Conservation (phyloP, 2,797 vertebrate species). For the Hyperoplus lanceolatus region DNA sequence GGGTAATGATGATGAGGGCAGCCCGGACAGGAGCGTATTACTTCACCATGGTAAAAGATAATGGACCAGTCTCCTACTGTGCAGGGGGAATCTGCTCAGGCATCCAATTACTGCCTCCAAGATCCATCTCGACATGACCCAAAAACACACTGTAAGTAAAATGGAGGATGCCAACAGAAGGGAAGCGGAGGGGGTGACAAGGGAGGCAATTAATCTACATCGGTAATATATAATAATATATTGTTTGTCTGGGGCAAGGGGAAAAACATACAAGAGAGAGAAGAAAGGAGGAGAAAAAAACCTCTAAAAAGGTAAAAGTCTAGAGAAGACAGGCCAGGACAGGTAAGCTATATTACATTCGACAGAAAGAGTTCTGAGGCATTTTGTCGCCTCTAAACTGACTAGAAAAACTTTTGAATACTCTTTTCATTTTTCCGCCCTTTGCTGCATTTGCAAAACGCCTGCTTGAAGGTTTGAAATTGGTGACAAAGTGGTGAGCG, state of each 20-base stretch:
- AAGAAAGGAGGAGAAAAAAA: conserved; percentile 21
- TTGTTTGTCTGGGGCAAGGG: conserved; percentile 37
- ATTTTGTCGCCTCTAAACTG: conserved; percentile 52
- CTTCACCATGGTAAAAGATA: conserved; percentile 78
- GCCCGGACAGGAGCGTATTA: conserved; percentile 77
- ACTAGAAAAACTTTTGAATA: conserved; percentile 60
- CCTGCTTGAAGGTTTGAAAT: conserved; percentile 68
- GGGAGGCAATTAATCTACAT: conserved; percentile 64
- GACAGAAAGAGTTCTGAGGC: conserved; percentile 52
- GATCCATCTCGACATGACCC: conserved; percentile 80
- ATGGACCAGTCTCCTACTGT: conserved; percentile 80
- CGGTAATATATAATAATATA: conserved; percentile 62
- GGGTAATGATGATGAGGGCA: conserved; percentile 83
- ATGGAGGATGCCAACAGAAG: conserved; percentile 34
- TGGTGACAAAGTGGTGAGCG: conserved; percentile 77
- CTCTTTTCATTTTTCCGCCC: conserved; percentile 64
- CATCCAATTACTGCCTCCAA: conserved; percentile 83
- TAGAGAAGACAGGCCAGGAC: conserved; percentile 34
- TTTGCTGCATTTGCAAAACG: conserved; percentile 80
- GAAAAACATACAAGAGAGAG: background rate
- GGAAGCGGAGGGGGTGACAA: conserved; percentile 39
- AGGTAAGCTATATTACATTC: conserved; percentile 22
- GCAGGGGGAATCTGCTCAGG: conserved; percentile 76
- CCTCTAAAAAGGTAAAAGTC: conserved; percentile 15
- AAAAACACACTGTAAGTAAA: conserved; percentile 66